phyloP scores from a whole-genome alignment of 2,888 invertebrate genomes.

The Drosophila anomelani region DNA sequence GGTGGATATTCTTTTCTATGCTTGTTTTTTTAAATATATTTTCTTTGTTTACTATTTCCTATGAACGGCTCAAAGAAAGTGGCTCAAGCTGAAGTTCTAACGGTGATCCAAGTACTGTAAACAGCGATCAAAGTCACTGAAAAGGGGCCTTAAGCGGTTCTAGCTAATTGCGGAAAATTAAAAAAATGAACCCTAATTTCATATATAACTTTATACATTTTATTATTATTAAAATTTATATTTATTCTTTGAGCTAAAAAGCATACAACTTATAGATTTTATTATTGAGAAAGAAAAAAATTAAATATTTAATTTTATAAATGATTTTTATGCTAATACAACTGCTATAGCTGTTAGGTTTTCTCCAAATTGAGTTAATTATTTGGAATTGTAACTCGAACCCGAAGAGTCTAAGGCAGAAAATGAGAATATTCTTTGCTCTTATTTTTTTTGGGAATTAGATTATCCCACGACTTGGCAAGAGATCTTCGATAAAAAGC shows the following conservation, averaged over 20 bases:
- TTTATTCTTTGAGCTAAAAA: background rate
- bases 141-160: background rate
- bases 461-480: constrained; percentile 17
- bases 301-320: too few relatives aligned
- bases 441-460: too few relatives aligned
- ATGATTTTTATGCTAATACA: too few relatives aligned
- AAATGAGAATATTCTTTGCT: too few relatives aligned
- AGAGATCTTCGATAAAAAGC: constrained; percentile 17
- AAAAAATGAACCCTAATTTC: background rate
- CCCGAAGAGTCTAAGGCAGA: too few relatives aligned
- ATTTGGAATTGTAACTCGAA: too few relatives aligned
- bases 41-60: background rate
- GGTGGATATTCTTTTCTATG: background rate
- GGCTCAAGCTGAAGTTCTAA: constrained; percentile 35
- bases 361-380: too few relatives aligned
- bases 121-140: background rate
- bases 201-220: background rate
- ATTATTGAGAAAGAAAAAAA: too few relatives aligned
- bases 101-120: constrained; percentile 18
- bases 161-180: background rate
- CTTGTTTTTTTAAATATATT: background rate
- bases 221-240: background rate
- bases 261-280: too few relatives aligned
- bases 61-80: constrained; percentile 13
- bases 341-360: too few relatives aligned